These are phyloP conservation scores for Eupithecia vulgata DNA, from an alignment of 2,888 invertebrate genomes.

Conservation along the genomic window DNA sequence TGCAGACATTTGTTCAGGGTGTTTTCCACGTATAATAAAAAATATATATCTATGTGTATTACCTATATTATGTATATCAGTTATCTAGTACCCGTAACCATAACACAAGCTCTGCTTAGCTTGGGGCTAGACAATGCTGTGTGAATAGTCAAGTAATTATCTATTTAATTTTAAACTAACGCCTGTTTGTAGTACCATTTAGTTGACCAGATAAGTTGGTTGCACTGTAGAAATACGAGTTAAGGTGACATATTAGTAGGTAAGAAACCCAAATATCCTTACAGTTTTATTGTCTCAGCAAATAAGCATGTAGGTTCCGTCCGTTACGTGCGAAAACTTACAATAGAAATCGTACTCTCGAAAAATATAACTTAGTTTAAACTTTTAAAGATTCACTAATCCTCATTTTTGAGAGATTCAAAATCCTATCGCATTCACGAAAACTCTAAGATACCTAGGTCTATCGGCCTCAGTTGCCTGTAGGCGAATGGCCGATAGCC, in stretches of 20 bases:
- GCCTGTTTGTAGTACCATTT: not conserved
- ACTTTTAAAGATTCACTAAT: not conserved
- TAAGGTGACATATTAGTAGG: not conserved
- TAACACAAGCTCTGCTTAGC: too few relatives aligned
- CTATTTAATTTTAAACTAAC: too few relatives aligned
- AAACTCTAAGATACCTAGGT: not conserved
- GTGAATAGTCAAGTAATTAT: too few relatives aligned
- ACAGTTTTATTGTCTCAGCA: constrained; percentile 29
- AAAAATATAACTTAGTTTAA: not conserved
- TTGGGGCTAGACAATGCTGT: too few relatives aligned
- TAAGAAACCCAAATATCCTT: not conserved
- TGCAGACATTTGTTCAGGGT: too few relatives aligned
- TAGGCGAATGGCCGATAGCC: too few relatives aligned
- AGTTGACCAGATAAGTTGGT: not conserved
- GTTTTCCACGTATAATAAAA: too few relatives aligned
- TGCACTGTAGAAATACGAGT: not conserved
- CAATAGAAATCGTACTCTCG: not conserved
- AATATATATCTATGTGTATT: too few relatives aligned
- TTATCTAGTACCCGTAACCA: too few relatives aligned
- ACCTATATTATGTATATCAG: too few relatives aligned
- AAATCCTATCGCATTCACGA: not conserved
- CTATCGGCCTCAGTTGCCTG: too few relatives aligned
- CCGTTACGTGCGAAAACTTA: constrained; percentile 11
- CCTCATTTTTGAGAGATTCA: too few relatives aligned
- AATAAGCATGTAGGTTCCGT: constrained; percentile 28